Conservation (phyloP, 2,797 vertebrate species). For the Phataginus tricuspis region DNA sequence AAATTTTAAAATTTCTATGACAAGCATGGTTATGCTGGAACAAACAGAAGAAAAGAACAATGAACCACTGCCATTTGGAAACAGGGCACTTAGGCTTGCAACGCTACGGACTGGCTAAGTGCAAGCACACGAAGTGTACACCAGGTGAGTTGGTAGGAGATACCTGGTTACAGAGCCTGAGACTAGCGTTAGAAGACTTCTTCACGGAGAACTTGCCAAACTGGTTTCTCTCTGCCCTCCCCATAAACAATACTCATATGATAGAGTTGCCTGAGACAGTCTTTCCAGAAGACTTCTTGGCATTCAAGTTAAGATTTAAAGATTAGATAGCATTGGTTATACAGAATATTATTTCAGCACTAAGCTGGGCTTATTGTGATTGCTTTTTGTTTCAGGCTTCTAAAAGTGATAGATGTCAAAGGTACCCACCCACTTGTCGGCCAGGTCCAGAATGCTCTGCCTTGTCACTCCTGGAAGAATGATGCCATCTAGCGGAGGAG, state of each 20-base stretch:
- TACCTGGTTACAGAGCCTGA: neutral
- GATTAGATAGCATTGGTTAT: constrained; percentile 40
- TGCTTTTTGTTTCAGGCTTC: neutral
- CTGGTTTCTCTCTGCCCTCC: constrained; percentile 58
- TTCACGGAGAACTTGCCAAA: constrained; percentile 1
- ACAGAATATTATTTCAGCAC: constrained; percentile 12
- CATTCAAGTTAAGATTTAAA: neutral
- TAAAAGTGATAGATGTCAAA: constrained; percentile 14
- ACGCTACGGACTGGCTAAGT: neutral
- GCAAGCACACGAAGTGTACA: neutral
- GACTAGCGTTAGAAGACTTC: neutral
- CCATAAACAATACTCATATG: constrained; percentile 45
- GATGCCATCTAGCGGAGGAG: constrained; percentile 94
- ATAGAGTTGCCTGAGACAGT: constrained; percentile 31
- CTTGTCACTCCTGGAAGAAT: constrained; percentile 94
- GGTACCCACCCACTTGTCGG: constrained; percentile 88
- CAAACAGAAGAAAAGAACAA: neutral
- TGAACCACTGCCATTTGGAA: neutral
- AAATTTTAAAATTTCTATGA: neutral
- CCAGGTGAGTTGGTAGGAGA: neutral
- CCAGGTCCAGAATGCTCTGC: constrained; percentile 92
- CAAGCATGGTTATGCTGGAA: neutral
- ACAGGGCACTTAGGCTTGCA: neutral
- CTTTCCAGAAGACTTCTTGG: constrained; percentile 37
- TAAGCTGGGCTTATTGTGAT: constrained; percentile 19